Evolutionary conservation across 2,113 vertebrate species (phyloP).

Genomic region (Oreochromis tanganicae): DNA sequence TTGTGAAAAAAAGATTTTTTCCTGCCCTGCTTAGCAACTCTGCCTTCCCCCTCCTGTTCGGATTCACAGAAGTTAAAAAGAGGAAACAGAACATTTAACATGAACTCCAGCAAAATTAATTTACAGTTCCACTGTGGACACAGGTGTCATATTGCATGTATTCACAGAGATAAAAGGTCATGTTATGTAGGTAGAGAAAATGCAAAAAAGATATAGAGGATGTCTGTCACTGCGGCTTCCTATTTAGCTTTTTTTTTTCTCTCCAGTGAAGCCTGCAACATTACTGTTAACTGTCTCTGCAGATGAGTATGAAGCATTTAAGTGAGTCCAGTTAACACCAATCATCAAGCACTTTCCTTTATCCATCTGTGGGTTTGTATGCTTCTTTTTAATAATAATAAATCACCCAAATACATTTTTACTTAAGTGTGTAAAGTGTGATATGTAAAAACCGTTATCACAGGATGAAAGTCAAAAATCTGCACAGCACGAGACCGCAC

Average conservation of each 20-base stretch:
- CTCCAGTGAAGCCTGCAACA: neutral
- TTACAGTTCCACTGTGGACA: neutral
- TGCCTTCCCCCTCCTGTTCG: neutral
- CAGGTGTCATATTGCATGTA: neutral
- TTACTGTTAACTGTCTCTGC: neutral
- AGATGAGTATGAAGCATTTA: neutral
- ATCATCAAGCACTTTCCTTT: neutral
- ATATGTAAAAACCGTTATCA: neutral
- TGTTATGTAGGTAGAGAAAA: neutral
- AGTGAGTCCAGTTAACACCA: neutral
- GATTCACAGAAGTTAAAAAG: neutral
- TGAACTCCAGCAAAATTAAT: neutral
- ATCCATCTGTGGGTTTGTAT: neutral
- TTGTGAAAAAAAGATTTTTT: neutral
- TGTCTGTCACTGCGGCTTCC: constrained; percentile 21
- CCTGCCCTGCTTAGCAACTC: neutral
- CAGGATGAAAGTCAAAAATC: constrained; percentile 1
- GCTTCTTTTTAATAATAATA: neutral
- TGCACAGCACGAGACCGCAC: neutral
- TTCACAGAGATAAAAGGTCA: neutral
- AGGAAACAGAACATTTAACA: neutral
- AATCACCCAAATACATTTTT: neutral
- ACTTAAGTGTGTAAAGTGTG: neutral
- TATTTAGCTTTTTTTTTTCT: neutral
- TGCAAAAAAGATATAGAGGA: neutral